phyloP scores from a whole-genome alignment of 2,113 vertebrate genomes.

The Gymnocephalus cernua region DNA sequence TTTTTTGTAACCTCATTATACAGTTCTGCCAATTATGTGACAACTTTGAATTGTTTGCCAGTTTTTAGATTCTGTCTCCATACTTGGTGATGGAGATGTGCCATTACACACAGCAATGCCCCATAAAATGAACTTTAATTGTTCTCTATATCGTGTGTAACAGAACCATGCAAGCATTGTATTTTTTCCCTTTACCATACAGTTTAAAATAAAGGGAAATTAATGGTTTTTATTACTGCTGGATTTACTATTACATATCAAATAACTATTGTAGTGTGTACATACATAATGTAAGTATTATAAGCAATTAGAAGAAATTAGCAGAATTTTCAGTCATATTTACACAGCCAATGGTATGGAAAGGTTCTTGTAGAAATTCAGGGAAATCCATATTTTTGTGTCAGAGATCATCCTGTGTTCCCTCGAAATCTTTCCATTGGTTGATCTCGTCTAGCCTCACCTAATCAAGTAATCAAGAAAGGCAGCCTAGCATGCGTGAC shows the following conservation, averaged over 20 bases:
- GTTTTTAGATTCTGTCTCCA: slow-evolving; percentile 35
- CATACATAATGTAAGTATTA: not conserved
- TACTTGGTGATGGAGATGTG: slow-evolving; percentile 29
- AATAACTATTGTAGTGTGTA: not conserved
- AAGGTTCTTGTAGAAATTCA: slow-evolving; percentile 13
- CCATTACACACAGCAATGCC: slow-evolving; percentile 33
- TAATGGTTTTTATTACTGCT: slow-evolving; percentile 41
- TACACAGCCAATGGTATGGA: not conserved
- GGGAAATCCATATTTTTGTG: slow-evolving; percentile 3
- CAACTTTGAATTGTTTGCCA: slow-evolving; percentile 33
- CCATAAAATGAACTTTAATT: slow-evolving; percentile 25
- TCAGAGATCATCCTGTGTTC: slow-evolving; percentile 26
- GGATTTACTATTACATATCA: slow-evolving; percentile 2
- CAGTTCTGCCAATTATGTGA: slow-evolving; percentile 49
- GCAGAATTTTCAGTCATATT: not conserved
- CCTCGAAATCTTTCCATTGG: slow-evolving; percentile 1
- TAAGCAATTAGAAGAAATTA: not conserved
- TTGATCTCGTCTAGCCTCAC: slow-evolving; percentile 38
- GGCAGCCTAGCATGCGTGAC: slow-evolving; percentile 46
- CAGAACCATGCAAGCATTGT: slow-evolving; percentile 40
- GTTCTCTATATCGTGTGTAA: slow-evolving; percentile 33
- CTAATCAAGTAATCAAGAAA: slow-evolving; percentile 69
- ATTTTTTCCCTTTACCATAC: slow-evolving; percentile 38
- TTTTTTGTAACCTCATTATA: slow-evolving; percentile 41
- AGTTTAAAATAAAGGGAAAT: slow-evolving; percentile 70